Percentiles rank a stretch among this genome's conserved stretches.
These are phyloP conservation scores for Macrobrachium nipponense DNA, from an alignment of 1,140 invertebrate genomes.

Conservation along the genomic window DNA sequence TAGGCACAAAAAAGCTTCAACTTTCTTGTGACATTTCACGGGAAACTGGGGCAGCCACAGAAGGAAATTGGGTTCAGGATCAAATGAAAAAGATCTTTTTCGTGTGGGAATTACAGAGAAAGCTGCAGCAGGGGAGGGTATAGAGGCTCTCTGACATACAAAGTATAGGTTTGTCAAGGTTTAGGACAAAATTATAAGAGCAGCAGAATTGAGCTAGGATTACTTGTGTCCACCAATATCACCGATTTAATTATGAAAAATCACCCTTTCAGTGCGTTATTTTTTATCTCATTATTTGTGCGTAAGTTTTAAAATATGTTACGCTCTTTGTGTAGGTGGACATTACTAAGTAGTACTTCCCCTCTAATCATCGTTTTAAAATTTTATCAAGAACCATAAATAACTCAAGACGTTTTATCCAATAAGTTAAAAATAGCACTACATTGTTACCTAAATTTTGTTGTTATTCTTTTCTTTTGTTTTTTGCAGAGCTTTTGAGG, in stretches of 20 bases:
- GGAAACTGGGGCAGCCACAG: constrained; percentile 57
- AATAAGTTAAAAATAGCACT: constrained; percentile 58
- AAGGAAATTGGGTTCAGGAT: constrained; percentile 54
- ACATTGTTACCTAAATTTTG: constrained; percentile 24
- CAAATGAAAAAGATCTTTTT: constrained; percentile 30
- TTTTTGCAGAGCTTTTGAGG: constrained; percentile 43
- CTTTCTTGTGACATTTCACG: constrained; percentile 57
- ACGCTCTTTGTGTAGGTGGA: constrained; percentile 63
- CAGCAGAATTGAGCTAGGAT: constrained; percentile 62
- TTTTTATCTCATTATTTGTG: constrained; percentile 54
- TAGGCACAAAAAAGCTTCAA: constrained; percentile 58
- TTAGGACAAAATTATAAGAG: constrained; percentile 54
- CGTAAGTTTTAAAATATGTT: constrained; percentile 59
- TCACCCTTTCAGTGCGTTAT: constrained; percentile 57
- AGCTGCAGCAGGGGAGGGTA: constrained; percentile 40
- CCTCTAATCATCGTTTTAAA: constrained; percentile 45
- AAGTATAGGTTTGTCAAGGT: constrained; percentile 8
- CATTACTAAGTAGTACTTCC: constrained; percentile 60
- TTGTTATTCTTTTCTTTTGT: constrained; percentile 54
- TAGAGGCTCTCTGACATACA: constrained; percentile 56
- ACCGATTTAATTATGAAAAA: constrained; percentile 57
- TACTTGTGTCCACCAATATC: constrained; percentile 60
- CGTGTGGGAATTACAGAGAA: constrained; percentile 48
- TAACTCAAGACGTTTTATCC: constrained; percentile 34
- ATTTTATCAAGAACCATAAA: background rate